A percentile compares a stretch with the other conserved stretches of the same genome.
These are phyloP conservation scores for Euborellia annulipes DNA, from an alignment of 1,140 invertebrate genomes.

Conservation along the genomic window DNA sequence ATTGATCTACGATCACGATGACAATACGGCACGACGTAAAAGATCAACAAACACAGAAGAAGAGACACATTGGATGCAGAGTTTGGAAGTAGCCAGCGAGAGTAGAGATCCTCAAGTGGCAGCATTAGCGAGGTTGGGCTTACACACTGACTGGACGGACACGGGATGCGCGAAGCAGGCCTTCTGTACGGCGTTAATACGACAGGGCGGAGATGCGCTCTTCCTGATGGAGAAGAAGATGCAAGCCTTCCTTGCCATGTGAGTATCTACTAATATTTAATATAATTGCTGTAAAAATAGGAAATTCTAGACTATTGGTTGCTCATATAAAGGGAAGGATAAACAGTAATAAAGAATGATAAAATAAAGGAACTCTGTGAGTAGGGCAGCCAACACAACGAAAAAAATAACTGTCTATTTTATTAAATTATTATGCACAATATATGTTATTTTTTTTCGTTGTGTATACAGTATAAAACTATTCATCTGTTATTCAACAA, in stretches of 20 bases:
- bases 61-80: not conserved
- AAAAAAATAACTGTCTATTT: no score
- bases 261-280: no score
- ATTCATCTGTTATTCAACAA: no score
- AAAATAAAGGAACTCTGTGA: no score
- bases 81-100: not conserved
- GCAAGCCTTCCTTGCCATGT: slow-evolving; percentile 47
- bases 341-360: no score
- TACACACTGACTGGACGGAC: slow-evolving; percentile 43
- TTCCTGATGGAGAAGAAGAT: slow-evolving; percentile 64
- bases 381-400: no score
- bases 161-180: slow-evolving; percentile 57
- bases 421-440: no score
- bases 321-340: no score
- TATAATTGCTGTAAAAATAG: no score
- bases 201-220: slow-evolving; percentile 42
- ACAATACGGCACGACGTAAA: not conserved
- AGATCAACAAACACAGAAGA: not conserved
- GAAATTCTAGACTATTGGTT: no score
- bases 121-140: not conserved
- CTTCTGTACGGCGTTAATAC: slow-evolving; percentile 55
- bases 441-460: no score
- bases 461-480: no score
- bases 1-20: not conserved
- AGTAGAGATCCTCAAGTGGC: not conserved